Base-by-base conservation (phyloP, 92 coral and sea anemone species). In the Pocillopora meandrina region DNA sequence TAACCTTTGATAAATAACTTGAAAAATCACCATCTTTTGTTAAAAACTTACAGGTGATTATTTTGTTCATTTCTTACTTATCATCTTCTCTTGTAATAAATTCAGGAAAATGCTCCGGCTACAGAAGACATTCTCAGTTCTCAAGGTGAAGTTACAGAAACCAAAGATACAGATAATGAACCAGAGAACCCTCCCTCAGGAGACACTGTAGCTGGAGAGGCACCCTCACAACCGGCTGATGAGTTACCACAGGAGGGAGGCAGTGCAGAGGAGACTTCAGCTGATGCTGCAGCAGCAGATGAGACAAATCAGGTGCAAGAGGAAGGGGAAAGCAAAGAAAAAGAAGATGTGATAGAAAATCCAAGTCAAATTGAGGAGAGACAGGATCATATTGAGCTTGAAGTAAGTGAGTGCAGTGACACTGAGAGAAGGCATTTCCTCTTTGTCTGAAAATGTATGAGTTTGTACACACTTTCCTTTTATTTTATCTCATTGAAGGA, bases 221-320 rank as follows among this genome's bases (percentile, higher is more conserved):
- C 75, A 12, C 36, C 65, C 19, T 61, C 79, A 56, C 65, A 63
- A 17, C 65, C 23, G 12, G 85, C 18, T 4, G 69, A 71, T 35
- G 90, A 62, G 73, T 83, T 49, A 61, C 69, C 56, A 81, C 87
- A 57, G 47, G 84, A 42, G 75, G 87, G 33, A 59, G 79, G 74
- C 35, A 84, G 55, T 55, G 85, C 52, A 42, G 8, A 16, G 35
- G 71, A 65, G 36, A 61, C 75, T 59, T 3, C 86, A 71, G 72
- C 69, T 52, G 65, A 14, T 60, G 62, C 21, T 52, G 84, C 42
- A 57, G 83, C n/a, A 21, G 84, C 70, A 65, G 80, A 71, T 63
- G 88, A 71, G 19, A n/a, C 77, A 60, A 61, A 75, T 76, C 77
- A 72, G 64, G 13, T 21, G 9, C 82, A 74, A 66, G 75, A 70